phyloP scores from a whole-genome alignment of 2,888 invertebrate species.

The Dryobotodes eremita region DNA sequence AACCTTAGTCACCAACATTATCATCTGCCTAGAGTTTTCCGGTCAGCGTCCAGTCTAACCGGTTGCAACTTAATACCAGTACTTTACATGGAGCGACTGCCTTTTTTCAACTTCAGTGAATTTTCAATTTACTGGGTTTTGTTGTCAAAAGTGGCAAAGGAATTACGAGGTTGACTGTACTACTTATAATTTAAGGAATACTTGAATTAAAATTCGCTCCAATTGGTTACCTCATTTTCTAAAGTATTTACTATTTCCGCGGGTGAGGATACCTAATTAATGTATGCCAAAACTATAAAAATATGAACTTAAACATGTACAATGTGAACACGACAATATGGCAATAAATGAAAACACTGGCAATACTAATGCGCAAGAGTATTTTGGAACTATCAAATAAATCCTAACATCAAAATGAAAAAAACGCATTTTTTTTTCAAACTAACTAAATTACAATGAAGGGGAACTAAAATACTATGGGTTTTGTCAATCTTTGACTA shows the following conservation, averaged over 20 bases:
- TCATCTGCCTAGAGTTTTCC: too few relatives aligned
- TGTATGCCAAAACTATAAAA: background rate
- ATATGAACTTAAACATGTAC: too few relatives aligned
- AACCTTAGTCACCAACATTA: too few relatives aligned
- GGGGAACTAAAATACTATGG: too few relatives aligned
- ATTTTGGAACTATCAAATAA: too few relatives aligned
- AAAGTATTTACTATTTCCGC: background rate
- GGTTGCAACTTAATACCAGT: background rate
- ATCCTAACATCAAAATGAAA: too few relatives aligned
- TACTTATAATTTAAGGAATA: background rate
- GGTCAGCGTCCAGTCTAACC: background rate
- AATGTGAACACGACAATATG: background rate
- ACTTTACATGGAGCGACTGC: background rate
- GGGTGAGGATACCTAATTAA: background rate
- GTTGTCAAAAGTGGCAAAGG: background rate
- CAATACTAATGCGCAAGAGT: too few relatives aligned
- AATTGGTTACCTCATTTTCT: background rate
- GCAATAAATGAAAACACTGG: background rate
- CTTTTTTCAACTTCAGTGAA: background rate
- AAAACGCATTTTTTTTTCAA: too few relatives aligned
- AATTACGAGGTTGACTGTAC: background rate
- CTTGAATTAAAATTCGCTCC: background rate
- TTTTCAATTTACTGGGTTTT: background rate
- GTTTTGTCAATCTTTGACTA: too few relatives aligned
- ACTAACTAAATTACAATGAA: too few relatives aligned